These are phyloP conservation scores for Acomys russatus DNA, from an alignment of 2,797 vertebrate species.

Conservation along the genomic window DNA sequence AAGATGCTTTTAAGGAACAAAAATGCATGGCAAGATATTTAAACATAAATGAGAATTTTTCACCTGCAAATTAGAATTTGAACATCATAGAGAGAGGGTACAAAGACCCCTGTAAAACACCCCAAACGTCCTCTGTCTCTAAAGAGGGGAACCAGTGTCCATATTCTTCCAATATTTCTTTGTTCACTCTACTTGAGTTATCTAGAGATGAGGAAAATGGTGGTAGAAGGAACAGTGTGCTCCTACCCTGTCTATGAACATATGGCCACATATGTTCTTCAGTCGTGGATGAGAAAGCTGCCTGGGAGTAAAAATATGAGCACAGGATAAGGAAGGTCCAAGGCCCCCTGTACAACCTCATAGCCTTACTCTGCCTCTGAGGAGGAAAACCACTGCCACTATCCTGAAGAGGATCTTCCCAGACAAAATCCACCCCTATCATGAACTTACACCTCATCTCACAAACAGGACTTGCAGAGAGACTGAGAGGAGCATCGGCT, in stretches of 20 bases:
- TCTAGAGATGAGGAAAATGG: too few relatives aligned
- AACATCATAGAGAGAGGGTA: not conserved
- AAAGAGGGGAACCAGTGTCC: not conserved
- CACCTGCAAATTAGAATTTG: not conserved
- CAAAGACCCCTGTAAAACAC: not conserved
- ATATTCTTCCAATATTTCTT: not conserved
- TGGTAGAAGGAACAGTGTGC: too few relatives aligned
- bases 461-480: not conserved
- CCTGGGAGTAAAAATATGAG: too few relatives aligned
- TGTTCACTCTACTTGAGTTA: too few relatives aligned
- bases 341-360: too few relatives aligned
- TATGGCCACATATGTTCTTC: too few relatives aligned
- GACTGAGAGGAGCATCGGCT: not conserved
- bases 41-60: not conserved
- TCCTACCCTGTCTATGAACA: not conserved
- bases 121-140: not conserved
- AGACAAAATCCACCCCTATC: not conserved
- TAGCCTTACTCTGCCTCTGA: too few relatives aligned
- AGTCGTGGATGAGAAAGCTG: too few relatives aligned
- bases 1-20: not conserved
- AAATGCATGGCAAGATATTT: not conserved
- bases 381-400: not conserved
- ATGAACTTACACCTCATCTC: not conserved
- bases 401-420: not conserved
- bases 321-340: too few relatives aligned